Evolutionary conservation across 1,140 invertebrate genomes (phyloP).

Genomic region (Bombus ignitus): DNA sequence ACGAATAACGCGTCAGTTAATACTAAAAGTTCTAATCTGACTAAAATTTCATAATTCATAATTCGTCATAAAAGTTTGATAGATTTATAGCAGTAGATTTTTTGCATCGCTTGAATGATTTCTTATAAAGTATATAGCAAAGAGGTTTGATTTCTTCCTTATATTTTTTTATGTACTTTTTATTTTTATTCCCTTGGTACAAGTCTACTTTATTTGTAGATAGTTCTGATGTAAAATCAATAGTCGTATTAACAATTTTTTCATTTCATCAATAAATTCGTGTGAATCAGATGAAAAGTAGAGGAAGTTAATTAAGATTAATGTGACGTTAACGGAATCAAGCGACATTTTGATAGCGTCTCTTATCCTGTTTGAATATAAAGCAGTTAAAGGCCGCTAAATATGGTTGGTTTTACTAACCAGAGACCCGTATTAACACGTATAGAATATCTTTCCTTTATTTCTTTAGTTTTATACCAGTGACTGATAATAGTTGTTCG

Average conservation of each 20-base stretch:
- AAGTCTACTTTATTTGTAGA: too few relatives aligned
- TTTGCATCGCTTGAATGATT: background rate
- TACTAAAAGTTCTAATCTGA: background rate
- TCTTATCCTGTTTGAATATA: slow-evolving; percentile 1
- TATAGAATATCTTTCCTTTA: too few relatives aligned
- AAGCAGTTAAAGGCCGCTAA: background rate
- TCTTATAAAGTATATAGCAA: background rate
- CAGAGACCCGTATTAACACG: background rate
- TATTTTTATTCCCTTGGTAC: background rate
- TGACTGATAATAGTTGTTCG: background rate
- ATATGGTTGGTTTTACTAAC: background rate
- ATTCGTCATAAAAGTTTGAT: background rate
- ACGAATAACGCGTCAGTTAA: background rate
- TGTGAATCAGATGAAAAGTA: background rate
- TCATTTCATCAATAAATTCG: background rate
- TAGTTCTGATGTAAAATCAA: background rate
- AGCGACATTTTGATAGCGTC: slow-evolving; percentile 20
- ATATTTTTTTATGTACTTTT: background rate
- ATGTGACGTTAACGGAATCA: slow-evolving; percentile 19
- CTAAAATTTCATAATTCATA: background rate
- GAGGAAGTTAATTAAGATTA: slow-evolving; percentile 40
- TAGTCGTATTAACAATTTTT: background rate
- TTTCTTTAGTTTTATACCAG: background rate
- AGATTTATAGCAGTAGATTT: too few relatives aligned
- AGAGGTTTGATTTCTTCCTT: background rate